These are phyloP conservation scores for Scaptomyza flava DNA, from an alignment of 2,888 invertebrate genomes.

Conservation along the genomic window DNA sequence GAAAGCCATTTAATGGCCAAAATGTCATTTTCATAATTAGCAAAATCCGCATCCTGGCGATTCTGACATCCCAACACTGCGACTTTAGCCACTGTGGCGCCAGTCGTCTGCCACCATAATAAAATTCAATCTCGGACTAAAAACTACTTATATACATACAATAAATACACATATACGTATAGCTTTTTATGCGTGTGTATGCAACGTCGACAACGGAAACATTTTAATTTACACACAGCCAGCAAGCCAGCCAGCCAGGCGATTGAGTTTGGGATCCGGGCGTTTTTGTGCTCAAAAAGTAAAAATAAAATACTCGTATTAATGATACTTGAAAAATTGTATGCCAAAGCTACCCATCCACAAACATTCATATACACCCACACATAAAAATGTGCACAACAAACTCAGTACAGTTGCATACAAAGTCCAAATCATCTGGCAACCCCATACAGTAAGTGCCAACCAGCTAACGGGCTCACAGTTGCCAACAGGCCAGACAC, in stretches of 20 bases:
- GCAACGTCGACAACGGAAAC: slow-evolving; percentile 66
- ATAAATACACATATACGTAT: neutral
- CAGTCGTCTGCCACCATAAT: slow-evolving; percentile 40
- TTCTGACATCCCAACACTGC: slow-evolving; percentile 58
- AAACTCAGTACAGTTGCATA: slow-evolving; percentile 49
- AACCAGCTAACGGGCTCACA: slow-evolving; percentile 27
- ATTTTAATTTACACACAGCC: slow-evolving; percentile 69
- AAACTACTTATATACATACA: slow-evolving; percentile 7
- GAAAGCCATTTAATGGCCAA: slow-evolving; percentile 55
- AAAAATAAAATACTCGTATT: slow-evolving; percentile 61
- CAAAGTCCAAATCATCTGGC: slow-evolving; percentile 45
- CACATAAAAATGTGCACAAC: slow-evolving; percentile 1
- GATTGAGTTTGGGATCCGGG: slow-evolving; percentile 17
- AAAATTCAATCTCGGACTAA: slow-evolving; percentile 68
- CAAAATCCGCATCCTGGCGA: slow-evolving; percentile 67
- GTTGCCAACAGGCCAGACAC: slow-evolving; percentile 26
- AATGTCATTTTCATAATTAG: slow-evolving; percentile 73
- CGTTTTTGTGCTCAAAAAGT: slow-evolving; percentile 30
- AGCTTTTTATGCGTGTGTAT: neutral
- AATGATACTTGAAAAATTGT: slow-evolving; percentile 73
- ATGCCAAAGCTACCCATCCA: slow-evolving; percentile 39
- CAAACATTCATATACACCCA: slow-evolving; percentile 3
- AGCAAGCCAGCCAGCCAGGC: slow-evolving; percentile 44
- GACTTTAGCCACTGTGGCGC: slow-evolving; percentile 18
- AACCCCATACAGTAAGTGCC: slow-evolving; percentile 25